Conservation (phyloP, 2,888 invertebrate species). For the Drosophila neoperkinsi region DNA sequence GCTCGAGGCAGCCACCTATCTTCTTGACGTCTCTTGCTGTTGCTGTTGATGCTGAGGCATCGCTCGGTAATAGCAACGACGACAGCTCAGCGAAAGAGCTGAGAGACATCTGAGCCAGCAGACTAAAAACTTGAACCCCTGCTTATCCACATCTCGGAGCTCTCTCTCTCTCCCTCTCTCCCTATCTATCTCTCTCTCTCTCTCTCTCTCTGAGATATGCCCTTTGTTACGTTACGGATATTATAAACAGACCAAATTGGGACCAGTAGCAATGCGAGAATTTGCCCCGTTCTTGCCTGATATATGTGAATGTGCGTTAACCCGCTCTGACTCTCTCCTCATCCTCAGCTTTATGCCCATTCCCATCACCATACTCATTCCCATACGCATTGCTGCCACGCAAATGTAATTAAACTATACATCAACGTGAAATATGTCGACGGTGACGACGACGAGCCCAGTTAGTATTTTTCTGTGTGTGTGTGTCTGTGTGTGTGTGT, state of each 20-base stretch:
- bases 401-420: constrained; percentile 81
- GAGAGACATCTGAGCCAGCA: constrained; percentile 54
- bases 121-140: constrained; percentile 1
- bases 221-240: constrained; percentile 23
- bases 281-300: constrained; percentile 17
- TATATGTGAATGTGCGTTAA: constrained; percentile 31
- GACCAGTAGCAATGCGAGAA: constrained; percentile 33
- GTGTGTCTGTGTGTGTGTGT: constrained; percentile 1
- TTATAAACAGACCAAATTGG: constrained; percentile 51
- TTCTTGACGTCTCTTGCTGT: constrained; percentile 57
- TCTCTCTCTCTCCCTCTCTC: not conserved
- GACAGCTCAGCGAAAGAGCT: constrained; percentile 75
- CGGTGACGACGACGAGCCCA: constrained; percentile 52
- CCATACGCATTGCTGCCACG: constrained; percentile 68
- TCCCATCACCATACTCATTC: constrained; percentile 7
- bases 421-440: constrained; percentile 80
- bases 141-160: not conserved
- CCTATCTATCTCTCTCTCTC: not conserved
- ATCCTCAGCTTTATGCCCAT: not conserved
- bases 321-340: constrained; percentile 25
- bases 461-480: constrained; percentile 36
- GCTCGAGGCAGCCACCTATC: constrained; percentile 64
- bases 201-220: not conserved
- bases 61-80: constrained; percentile 58
- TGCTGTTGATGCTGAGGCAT: constrained; percentile 44